Evolutionary conservation across 1,140 invertebrate species (phyloP).

Genomic region (Sycophaga agraensis): DNA sequence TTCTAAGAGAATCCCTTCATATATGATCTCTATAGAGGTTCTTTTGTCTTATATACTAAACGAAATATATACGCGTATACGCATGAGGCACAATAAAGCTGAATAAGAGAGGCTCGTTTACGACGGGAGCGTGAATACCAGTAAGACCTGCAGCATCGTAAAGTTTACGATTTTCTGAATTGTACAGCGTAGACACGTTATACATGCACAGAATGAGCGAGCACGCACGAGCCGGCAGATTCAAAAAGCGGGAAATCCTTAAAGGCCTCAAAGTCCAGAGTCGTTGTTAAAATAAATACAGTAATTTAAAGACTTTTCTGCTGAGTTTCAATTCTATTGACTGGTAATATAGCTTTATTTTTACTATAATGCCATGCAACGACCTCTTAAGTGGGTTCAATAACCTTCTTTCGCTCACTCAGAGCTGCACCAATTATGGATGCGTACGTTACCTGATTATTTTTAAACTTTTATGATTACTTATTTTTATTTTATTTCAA

Average conservation of each 20-base stretch:
- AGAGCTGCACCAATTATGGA: no score
- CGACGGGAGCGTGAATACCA: conserved; percentile 23
- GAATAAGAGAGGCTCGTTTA: conserved; percentile 11
- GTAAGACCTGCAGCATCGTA: conserved; percentile 18
- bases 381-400: neutral
- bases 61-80: no score
- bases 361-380: neutral
- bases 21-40: no score
- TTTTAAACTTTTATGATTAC: no score
- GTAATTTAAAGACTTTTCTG: conserved; percentile 4
- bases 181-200: neutral
- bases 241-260: conserved; percentile 15
- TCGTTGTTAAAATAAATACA: conserved; percentile 16
- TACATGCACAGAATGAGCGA: neutral
- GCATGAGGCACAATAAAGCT: no score
- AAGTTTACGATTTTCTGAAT: conserved; percentile 17
- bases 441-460: no score
- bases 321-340: neutral
- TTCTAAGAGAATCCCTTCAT: no score
- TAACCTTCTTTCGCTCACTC: no score
- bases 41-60: conserved; percentile 10
- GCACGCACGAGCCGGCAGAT: neutral
- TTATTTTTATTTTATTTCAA: no score
- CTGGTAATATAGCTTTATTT: neutral
- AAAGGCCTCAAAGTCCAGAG: neutral